A percentile compares a stretch with the other conserved stretches of the same genome.
These are phyloP conservation scores for Coleophora flavipennella DNA, from an alignment of 2,888 invertebrate genomes.

Conservation along the genomic window DNA sequence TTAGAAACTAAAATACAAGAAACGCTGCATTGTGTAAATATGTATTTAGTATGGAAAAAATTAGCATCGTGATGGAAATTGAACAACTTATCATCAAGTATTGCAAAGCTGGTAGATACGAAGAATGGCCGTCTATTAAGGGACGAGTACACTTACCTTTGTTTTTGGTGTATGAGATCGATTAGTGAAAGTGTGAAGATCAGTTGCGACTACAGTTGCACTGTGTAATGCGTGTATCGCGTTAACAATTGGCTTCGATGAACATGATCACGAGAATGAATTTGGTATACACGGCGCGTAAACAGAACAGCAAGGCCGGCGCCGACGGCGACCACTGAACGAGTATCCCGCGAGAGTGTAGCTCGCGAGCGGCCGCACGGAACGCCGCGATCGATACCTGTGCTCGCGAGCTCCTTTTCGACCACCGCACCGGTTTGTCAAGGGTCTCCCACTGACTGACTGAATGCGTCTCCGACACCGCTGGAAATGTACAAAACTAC, in stretches of 20 bases:
- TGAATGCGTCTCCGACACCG: conserved; percentile 24
- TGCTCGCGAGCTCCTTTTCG: conserved; percentile 53
- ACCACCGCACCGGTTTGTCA: conserved; percentile 36
- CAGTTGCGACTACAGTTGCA: conserved; percentile 28
- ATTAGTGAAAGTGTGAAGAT: conserved; percentile 27
- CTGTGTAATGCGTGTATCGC: conserved; percentile 39
- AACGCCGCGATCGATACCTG: conserved; percentile 61
- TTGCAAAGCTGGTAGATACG: no score
- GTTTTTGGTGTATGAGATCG: conserved; percentile 27
- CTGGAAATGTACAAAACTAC: conserved; percentile 4
- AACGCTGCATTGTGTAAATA: no score
- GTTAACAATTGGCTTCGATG: conserved; percentile 54
- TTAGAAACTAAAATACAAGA: no score
- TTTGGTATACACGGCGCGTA: conserved; percentile 52
- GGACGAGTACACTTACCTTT: conserved; percentile 25
- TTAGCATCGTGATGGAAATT: no score
- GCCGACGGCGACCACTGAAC: conserved; percentile 63
- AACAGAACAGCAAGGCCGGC: conserved; percentile 65
- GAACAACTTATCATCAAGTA: no score
- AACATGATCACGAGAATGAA: conserved; percentile 58
- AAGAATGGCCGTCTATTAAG: no score
- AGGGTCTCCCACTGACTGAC: conserved; percentile 24
- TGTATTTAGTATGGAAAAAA: no score
- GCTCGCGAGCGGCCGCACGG: conserved; percentile 56
- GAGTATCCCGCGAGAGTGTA: conserved; percentile 63